Percentiles rank a stretch among this genome's conserved stretches.
phyloP scores from a whole-genome alignment of 2,797 vertebrate genomes.

The Threskiornis aethiopicus region DNA sequence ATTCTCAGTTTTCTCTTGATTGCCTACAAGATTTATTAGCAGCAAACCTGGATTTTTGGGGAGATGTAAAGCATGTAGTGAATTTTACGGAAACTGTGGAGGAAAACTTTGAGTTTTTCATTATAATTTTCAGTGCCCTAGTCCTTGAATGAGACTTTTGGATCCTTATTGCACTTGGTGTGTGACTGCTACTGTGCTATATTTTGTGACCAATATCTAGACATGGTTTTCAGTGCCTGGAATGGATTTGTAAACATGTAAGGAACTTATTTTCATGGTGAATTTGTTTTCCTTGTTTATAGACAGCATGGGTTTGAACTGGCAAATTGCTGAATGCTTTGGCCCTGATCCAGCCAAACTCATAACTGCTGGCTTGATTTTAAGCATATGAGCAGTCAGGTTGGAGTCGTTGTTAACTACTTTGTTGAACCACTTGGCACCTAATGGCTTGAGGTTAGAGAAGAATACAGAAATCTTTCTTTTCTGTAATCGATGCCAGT shows the following conservation, averaged over 20 bases:
- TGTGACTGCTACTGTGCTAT: not conserved
- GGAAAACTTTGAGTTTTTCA: not conserved
- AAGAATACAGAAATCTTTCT: constrained; percentile 25
- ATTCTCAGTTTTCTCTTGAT: not conserved
- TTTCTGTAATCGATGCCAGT: not conserved
- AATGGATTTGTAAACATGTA: not conserved
- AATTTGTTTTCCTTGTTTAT: constrained; percentile 27
- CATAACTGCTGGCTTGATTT: constrained; percentile 7
- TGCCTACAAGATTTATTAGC: not conserved
- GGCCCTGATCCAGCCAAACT: not conserved
- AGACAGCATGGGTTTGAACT: constrained; percentile 1
- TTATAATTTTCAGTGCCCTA: not conserved
- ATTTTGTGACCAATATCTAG: not conserved
- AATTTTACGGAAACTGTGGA: not conserved
- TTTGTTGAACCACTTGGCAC: constrained; percentile 34
- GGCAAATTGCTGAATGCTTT: constrained; percentile 3
- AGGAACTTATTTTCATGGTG: not conserved
- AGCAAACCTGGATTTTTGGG: not conserved
- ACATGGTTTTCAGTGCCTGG: not conserved
- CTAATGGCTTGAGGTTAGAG: constrained; percentile 5
- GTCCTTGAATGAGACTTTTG: not conserved
- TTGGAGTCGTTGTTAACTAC: not conserved
- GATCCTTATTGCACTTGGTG: not conserved
- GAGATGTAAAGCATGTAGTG: not conserved
- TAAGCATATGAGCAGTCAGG: not conserved